Evolutionary conservation across 1,140 invertebrate species (phyloP), one percentile per base, ranked within the genome.

Genomic region (Pristionchus pacificus): DNA sequence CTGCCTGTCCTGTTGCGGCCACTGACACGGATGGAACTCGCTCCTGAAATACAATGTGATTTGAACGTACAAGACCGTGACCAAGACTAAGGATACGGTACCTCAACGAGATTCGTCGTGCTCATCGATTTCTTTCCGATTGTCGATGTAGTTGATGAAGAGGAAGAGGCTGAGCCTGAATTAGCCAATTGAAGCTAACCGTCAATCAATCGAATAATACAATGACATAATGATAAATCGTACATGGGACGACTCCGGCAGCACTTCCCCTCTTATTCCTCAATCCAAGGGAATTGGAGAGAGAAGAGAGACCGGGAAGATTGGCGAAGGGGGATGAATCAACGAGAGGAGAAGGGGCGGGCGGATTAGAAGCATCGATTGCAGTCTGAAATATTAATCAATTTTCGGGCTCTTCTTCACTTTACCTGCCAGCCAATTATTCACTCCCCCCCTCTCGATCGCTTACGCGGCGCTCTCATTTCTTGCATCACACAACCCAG

Each of bases 61-160:
- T 75, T 19, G 57, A 68, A 27, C n/a, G 38, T 28, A 19, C 0
- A 25, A n/a, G 38, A 72, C 68, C n/a, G 38, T 49, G 19, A 10
- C 38, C 38, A 49, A 49, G 38, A 49, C 6, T 10, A 19, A 49
- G 38, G 38, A 19, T 19, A 6, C 6, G 28, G 33, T 49, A 74
- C 80, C 58, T 82, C 80, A 31, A 81, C 72, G 3, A 82, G 71
- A 66, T 82, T 82, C 31, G 80, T 82, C 1, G 80, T 83, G 1
- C 79, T 82, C 80, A 83, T 83, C 14, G 81, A 83, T 58, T 82
- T 77, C 38, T 77, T 75, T 2, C 74, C 74, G 29, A 72, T 75
- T 2, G 63, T 71, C 13, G 49, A 31, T 60, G 28, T 28, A 33
- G 71, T 27, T 14, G 27, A 1, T 6, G 68, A 68, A 19, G 27